Evolutionary conservation across 2,113 vertebrate species (phyloP).

Genomic region (Salvator merianae): DNA sequence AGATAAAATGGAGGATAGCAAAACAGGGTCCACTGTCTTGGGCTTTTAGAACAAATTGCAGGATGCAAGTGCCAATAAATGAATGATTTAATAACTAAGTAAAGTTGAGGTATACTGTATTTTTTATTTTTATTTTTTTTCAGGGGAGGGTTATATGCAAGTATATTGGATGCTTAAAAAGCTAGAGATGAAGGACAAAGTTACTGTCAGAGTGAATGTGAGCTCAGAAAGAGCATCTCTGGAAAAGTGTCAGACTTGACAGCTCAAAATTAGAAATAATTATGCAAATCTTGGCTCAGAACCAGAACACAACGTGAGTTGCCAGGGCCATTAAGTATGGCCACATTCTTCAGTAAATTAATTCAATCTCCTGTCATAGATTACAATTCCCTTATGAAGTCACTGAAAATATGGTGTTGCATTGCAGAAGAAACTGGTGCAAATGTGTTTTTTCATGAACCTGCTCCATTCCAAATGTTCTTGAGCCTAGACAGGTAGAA

Average conservation of each 20-base stretch:
- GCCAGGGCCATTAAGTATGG: conserved; percentile 62
- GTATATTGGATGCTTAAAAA: conserved; percentile 34
- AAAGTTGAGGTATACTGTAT: background rate
- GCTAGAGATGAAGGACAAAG: conserved; percentile 43
- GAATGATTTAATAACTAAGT: background rate
- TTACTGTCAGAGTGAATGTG: conserved; percentile 49
- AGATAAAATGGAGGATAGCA: too few species aligned
- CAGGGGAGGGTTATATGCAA: conserved; percentile 24
- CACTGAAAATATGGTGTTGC: conserved; percentile 57
- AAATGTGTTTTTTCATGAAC: background rate
- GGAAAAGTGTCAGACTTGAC: conserved; percentile 58
- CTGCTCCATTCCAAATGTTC: conserved; percentile 35
- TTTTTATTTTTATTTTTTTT: too few species aligned
- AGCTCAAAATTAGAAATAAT: conserved; percentile 70
- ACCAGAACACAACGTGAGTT: conserved; percentile 34
- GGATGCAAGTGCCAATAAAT: too few species aligned
- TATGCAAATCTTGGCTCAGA: conserved; percentile 71
- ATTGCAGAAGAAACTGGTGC: conserved; percentile 49
- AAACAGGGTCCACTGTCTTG: too few species aligned
- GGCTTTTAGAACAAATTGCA: too few species aligned
- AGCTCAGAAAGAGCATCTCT: conserved; percentile 50
- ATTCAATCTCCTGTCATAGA: conserved; percentile 65
- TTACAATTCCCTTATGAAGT: conserved; percentile 64
- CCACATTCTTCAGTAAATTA: conserved; percentile 66
- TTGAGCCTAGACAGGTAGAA: conserved; percentile 5